Evolutionary conservation across 2,113 vertebrate species (phyloP), one percentile per base, ranked within the genome.

Genomic region (Pyxicephalus adspersus): DNA sequence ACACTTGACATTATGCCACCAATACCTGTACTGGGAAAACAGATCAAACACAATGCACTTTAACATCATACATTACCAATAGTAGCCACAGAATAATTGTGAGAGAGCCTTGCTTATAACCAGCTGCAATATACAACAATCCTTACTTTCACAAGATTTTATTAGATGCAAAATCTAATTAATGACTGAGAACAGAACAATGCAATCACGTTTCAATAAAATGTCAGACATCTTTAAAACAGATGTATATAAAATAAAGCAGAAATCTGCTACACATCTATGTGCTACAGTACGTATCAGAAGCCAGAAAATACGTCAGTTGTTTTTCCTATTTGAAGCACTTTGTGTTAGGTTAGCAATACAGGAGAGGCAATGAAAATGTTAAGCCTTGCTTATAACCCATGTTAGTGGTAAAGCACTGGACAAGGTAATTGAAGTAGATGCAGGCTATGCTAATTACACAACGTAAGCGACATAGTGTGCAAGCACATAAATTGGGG

Each of bases 11-110:
- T 80, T 55, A 72, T 83, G 85, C 52, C 65, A 79, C 65, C 9
- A 3, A 84, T 2, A 70, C 79, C 75, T 79, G 84, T 81, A 88
- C 38, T n/a, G 79, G 2, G 8, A 86, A 80, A 68, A 73, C 17
- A 79, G 70, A 86, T 63, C 45, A 67, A 84, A 66, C 52, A 31
- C 17, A 83, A 26, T 45, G 85, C 70, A 54, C 74, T 81, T 84
- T 76, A 82, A 83, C 29, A 78, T 11, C 51, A 54, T 83, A 2
- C 22, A 52, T 71, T 84, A 65, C n/a, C 25, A 58, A 16, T 0
- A 77, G 18, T 54, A 61, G 70, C 76, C 5, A 2, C 73, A 80
- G 54, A 84, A 83, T 8, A 67, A 25, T 52, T 55, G 79, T 83
- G 71, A 6, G 15, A 23, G 0, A 19, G 19, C 16, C 17, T 45